phyloP scores from a whole-genome alignment of 2,888 invertebrate species.

The Parochlus steinenii region DNA sequence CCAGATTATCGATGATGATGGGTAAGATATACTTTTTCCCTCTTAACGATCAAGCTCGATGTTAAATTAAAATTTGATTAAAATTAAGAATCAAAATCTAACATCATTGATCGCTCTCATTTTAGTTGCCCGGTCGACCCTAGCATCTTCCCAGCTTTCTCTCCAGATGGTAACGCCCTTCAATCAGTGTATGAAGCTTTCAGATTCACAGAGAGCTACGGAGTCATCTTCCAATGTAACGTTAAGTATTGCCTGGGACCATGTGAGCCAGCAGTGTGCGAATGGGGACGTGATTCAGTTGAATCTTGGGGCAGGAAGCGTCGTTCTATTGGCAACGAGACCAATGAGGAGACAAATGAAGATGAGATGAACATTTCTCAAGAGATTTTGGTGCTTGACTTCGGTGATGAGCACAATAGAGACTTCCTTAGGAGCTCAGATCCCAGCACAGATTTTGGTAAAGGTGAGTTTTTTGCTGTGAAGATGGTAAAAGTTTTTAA shows the following conservation, averaged over 20 bases:
- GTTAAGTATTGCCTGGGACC: conserved; percentile 91
- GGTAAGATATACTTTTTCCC: conserved; percentile 56
- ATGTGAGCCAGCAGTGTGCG: conserved; percentile 83
- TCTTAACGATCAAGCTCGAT: conserved; percentile 90
- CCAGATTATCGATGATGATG: conserved; percentile 90
- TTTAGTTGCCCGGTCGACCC: conserved; percentile 77
- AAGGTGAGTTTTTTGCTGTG: conserved; percentile 35
- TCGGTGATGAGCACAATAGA: conserved; percentile 73
- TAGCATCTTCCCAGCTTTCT: conserved; percentile 84
- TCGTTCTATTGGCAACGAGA: conserved; percentile 50
- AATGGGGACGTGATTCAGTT: conserved; percentile 77
- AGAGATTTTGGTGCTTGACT: conserved; percentile 83
- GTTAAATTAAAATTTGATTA: conserved; percentile 17
- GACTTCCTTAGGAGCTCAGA: conserved; percentile 61
- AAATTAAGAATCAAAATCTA: conserved; percentile 5
- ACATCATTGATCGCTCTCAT: conserved; percentile 13
- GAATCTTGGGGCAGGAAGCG: conserved; percentile 85
- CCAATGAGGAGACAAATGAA: conserved; percentile 45
- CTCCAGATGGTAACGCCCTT: conserved; percentile 75
- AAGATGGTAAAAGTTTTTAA: conserved; percentile 3
- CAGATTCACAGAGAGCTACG: conserved; percentile 89
- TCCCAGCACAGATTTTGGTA: conserved; percentile 54
- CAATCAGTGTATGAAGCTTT: conserved; percentile 89
- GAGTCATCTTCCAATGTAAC: conserved; percentile 93
- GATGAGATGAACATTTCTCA: conserved; percentile 88